Conservation (phyloP, 2,888 invertebrate species). For the Plutella xylostella region DNA sequence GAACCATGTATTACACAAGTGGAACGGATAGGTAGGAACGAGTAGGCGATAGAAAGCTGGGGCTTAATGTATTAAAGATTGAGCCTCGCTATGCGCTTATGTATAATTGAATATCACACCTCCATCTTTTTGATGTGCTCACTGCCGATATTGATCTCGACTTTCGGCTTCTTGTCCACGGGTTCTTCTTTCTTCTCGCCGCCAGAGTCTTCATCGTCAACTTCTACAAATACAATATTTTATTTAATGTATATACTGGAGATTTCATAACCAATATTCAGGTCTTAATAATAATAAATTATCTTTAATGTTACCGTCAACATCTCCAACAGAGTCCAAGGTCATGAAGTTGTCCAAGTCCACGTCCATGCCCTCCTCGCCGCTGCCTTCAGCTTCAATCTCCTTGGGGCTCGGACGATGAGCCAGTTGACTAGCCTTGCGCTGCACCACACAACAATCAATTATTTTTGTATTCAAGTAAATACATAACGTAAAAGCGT, state of each 20-base stretch:
- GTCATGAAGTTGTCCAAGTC: conserved; percentile 89
- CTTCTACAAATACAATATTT: conserved; percentile 36
- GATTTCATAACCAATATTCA: background rate
- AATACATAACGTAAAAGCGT: background rate
- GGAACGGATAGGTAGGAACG: too few species aligned
- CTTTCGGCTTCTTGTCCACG: conserved; percentile 68
- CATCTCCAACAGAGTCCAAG: conserved; percentile 89
- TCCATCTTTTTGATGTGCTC: conserved; percentile 84
- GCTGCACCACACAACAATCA: conserved; percentile 27
- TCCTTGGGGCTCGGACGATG: conserved; percentile 36
- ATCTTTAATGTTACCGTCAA: conserved; percentile 71
- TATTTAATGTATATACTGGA: background rate
- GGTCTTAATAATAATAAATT: background rate
- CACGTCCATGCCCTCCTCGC: conserved; percentile 78
- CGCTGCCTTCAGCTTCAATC: conserved; percentile 71
- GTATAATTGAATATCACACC: too few species aligned
- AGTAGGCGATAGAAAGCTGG: too few species aligned
- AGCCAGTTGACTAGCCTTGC: conserved; percentile 42
- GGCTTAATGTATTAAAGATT: too few species aligned
- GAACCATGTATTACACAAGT: too few species aligned
- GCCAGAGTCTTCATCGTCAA: conserved; percentile 70
- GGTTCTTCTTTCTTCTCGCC: conserved; percentile 69
- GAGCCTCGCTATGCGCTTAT: too few species aligned
- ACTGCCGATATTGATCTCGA: conserved; percentile 79
- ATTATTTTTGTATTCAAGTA: background rate